Percentiles rank a stretch among this genome's conserved stretches.
phyloP scores from a whole-genome alignment of 2,113 vertebrate species.

The Hoplias malabaricus region DNA sequence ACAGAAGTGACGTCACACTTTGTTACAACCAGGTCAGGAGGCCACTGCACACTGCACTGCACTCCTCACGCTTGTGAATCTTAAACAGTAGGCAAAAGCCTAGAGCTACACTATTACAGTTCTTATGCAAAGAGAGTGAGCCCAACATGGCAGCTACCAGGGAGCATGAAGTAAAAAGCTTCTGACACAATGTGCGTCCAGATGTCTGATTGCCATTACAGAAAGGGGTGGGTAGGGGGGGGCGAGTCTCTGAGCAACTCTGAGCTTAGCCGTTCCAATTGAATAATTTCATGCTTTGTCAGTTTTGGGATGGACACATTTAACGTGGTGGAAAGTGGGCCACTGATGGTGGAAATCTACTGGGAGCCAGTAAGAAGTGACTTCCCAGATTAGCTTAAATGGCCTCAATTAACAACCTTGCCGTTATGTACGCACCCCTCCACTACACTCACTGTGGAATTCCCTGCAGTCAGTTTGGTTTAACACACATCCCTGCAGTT shows the following conservation, averaged over 20 bases:
- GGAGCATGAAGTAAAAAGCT: slow-evolving; percentile 55
- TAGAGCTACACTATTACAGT: not conserved
- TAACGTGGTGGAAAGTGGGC: slow-evolving; percentile 42
- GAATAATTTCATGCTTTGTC: slow-evolving; percentile 72
- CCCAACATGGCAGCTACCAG: slow-evolving; percentile 17
- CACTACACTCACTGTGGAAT: not conserved
- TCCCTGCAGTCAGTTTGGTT: slow-evolving; percentile 10
- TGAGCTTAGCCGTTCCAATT: slow-evolving; percentile 5
- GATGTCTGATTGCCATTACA: slow-evolving; percentile 34
- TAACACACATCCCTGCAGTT: not conserved
- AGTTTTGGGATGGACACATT: slow-evolving; percentile 64
- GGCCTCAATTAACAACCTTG: slow-evolving; percentile 53
- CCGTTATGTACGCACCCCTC: not conserved
- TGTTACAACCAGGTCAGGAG: not conserved
- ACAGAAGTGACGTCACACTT: not conserved
- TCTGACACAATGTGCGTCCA: slow-evolving; percentile 56
- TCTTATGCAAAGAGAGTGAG: not conserved
- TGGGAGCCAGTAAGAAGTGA: slow-evolving; percentile 31
- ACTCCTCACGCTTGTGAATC: not conserved
- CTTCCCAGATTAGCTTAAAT: slow-evolving; percentile 56
- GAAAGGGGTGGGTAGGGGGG: slow-evolving; percentile 42
- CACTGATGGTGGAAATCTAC: slow-evolving; percentile 42
- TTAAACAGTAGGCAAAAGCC: not conserved
- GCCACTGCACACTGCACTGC: not conserved
- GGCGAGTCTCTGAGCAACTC: slow-evolving; percentile 45